Evolutionary conservation across 2,797 vertebrate species (phyloP), one percentile per base, ranked within the genome.

Genomic region (Bryconaethiops microstoma): DNA sequence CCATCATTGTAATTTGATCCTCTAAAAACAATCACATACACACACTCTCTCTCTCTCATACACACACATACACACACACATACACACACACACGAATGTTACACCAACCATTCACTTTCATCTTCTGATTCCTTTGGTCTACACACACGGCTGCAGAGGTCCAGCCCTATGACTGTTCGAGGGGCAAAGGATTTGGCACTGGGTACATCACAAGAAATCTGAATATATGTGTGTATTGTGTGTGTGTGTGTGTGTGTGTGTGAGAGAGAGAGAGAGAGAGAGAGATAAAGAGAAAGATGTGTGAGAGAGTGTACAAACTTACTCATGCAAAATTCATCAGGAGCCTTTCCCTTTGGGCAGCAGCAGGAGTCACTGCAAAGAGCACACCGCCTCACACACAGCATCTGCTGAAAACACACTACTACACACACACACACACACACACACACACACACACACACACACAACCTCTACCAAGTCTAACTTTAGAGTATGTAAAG

Each of bases 281-380:
- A 63, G 45, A 21, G 9, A 3, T 68, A 21, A 82, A 76, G 68
- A 83, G 84, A 81, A 69, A 69, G 74, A 62, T 72, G 79, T 79
- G 57, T 52, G 16, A 42, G 9, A 29, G 74, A 82, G 84, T 19
- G 2, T 23, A n/a, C 40, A 57, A 9, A 69, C 59, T 19, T 40
- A 23, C 50, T 59, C 67, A 79, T 81, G 73, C 68, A 77, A 77
- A 74, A 84, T 86, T 85, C 73, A 81, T 83, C 35, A 69, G 63
- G 25, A 59, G 10, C 1, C 12, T 21, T 54, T 59, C 62, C 50
- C 65, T 57, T 57, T 81, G 78, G 76, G 63, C 54, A 55, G 70
- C 54, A 40, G 68, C 59, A 64, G 48, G 16, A 35, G 63, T 54
- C 8, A 5, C 54, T 72, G 64, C 35, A 69, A 48, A 68, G 45